phyloP scores from a whole-genome alignment of 2,113 vertebrate genomes.

The Rattus rattus region DNA sequence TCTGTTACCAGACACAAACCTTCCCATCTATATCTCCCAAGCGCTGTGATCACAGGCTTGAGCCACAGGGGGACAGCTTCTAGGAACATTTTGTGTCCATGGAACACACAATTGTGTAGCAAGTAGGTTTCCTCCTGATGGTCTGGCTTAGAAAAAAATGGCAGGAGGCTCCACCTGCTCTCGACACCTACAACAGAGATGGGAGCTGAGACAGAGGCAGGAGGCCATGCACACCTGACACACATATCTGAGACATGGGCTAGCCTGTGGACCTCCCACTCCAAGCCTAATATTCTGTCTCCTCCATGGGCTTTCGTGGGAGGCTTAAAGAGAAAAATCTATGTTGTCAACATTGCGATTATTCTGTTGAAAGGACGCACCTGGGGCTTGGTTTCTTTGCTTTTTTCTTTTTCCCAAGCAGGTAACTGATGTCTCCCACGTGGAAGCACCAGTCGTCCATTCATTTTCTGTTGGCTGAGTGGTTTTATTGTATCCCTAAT shows the following conservation, averaged over 20 bases:
- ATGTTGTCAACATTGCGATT: background rate
- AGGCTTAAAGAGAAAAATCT: background rate
- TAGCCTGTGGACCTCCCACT: background rate
- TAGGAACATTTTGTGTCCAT: background rate
- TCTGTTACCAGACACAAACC: background rate
- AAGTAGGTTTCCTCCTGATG: background rate
- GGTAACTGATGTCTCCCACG: background rate
- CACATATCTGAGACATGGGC: background rate
- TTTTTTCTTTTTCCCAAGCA: background rate
- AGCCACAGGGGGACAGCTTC: too few species aligned
- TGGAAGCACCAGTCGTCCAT: background rate
- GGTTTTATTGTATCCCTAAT: constrained; percentile 20
- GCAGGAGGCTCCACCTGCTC: background rate
- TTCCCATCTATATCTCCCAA: background rate
- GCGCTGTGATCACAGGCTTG: background rate
- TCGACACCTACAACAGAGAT: fast-evolving
- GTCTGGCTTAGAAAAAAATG: constrained; percentile 30
- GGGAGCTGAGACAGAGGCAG: background rate
- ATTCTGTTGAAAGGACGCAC: background rate
- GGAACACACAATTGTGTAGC: background rate
- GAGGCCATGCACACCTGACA: fast-evolving
- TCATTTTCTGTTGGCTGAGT: background rate
- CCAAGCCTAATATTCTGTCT: background rate
- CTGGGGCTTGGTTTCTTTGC: background rate
- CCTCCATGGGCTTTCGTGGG: fast-evolving